Conservation (phyloP, 2,113 vertebrate genomes). For the Ceyx cyanopectus region DNA sequence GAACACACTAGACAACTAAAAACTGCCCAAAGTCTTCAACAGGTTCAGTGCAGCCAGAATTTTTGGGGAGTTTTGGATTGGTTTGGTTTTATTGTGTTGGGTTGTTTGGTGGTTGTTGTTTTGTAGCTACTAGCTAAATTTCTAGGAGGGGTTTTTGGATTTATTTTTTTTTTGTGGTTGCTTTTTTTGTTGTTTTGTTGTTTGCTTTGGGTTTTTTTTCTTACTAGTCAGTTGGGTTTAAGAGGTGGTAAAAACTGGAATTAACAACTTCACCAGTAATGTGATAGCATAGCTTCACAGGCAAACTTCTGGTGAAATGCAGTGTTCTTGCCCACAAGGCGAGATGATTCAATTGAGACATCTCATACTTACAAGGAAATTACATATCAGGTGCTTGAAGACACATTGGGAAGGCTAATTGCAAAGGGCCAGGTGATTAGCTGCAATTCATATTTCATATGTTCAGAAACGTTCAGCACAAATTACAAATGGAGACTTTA, state of each 20-base stretch:
- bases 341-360: not conserved
- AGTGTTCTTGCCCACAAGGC: not conserved
- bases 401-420: not conserved
- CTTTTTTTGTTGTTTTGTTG: no score
- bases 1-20: not conserved
- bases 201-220: not conserved
- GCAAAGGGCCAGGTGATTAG: not conserved
- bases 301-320: not conserved
- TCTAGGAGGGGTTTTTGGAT: no score
- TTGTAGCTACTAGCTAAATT: not conserved
- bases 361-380: not conserved
- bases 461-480: conserved; percentile 82
- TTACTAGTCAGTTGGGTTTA: not conserved
- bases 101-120: not conserved
- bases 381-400: not conserved
- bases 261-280: not conserved
- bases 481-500: conserved; percentile 89
- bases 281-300: not conserved
- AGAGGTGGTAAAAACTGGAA: not conserved
- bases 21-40: not conserved
- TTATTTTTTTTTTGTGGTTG: no score
- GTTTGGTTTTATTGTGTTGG: no score
- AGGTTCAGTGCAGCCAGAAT: not conserved
- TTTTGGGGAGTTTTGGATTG: no score
- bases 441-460: conserved; percentile 93